Base-by-base conservation (phyloP, 2,113 vertebrate genomes). In the Tetrax tetrax region DNA sequence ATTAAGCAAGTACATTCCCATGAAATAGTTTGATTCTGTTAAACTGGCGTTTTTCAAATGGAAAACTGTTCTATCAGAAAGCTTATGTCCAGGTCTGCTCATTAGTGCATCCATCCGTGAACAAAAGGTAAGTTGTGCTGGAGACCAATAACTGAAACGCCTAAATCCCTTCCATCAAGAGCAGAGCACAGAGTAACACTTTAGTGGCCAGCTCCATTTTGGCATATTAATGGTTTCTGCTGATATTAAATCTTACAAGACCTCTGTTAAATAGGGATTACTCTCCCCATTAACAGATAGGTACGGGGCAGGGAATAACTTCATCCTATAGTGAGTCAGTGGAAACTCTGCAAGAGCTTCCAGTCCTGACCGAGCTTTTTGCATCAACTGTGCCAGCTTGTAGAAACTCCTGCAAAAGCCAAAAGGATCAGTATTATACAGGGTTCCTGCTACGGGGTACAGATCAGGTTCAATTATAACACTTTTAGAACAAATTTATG, bases 81-180 rank as follows among this genome's bases (percentile, higher is more conserved):
- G 50, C 59, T 74, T 33, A 72, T 3, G 3, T 83, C 88, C 83
- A 71, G 48, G 48, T 91, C 76, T 95, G 72, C 57, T 95, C 83
- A 29, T 88, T 83, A 93, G 79, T 92, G 90, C 90, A 88, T 90
- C 92, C 93, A 93, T 78, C 71, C 88, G 35, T 83, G 95, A 92
- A 86, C 51, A 92, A 75, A 71, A 83, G 82, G 79, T 48, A 38
- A 38, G 51, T 76, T 80, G 38, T 74, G 35, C 45, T 59, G 60
- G 48, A 90, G 75, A 75, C 60, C 65, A 59, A 2, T 83, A 90
- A 93, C 33, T 88, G 86, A 94, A 95, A 87, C 60, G 10, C 56
- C 72, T 74, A 74, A 90, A 76, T 75, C 71, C 79, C 29, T 88
- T 93, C 82, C 43, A 59, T 68, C 64, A 86, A 51, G 75, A 81